These are phyloP conservation scores for Zapus hudsonius DNA, from an alignment of 2,113 vertebrate species.

Conservation along the genomic window DNA sequence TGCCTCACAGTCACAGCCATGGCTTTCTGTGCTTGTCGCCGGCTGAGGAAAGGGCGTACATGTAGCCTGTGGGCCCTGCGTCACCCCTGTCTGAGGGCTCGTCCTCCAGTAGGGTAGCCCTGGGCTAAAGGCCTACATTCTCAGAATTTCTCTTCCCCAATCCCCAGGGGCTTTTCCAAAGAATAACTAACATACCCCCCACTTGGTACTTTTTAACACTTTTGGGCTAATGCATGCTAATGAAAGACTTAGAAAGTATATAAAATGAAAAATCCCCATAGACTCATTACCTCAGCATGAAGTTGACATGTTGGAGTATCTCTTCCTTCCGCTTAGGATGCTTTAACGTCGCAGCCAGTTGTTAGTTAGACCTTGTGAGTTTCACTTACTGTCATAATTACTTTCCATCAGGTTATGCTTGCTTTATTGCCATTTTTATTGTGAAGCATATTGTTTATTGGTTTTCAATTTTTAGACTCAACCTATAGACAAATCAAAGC, in stretches of 20 bases:
- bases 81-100: background rate
- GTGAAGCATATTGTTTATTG: slow-evolving; percentile 16
- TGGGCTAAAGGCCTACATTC: background rate
- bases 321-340: background rate
- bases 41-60: background rate
- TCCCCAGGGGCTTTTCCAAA: background rate
- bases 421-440: slow-evolving; percentile 3
- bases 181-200: background rate
- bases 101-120: background rate
- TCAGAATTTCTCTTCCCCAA: background rate
- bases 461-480: slow-evolving; percentile 26
- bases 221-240: background rate
- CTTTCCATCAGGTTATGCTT: background rate
- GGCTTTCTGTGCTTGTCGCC: background rate
- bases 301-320: background rate
- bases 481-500: slow-evolving; percentile 9
- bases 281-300: background rate
- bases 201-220: background rate
- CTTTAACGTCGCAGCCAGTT: background rate
- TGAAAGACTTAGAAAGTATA: slow-evolving; percentile 16
- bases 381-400: slow-evolving; percentile 11
- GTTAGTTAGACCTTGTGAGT: slow-evolving; percentile 10
- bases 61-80: background rate
- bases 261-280: background rate
- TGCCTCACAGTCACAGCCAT: background rate